Conservation (phyloP, 2,797 vertebrate species). For the Diplodus sargus region DNA sequence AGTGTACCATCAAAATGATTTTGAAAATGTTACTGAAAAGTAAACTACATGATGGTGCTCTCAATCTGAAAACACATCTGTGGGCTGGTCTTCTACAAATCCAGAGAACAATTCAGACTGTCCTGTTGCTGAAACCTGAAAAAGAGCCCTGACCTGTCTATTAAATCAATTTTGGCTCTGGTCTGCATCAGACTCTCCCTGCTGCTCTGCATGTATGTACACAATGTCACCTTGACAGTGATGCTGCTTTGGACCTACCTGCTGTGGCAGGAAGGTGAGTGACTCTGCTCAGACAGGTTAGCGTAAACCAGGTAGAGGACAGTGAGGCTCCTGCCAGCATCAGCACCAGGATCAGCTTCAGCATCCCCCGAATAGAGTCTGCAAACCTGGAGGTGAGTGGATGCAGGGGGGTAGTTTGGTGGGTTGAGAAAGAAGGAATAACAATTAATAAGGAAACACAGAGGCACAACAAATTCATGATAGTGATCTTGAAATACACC, state of each 20-base stretch:
- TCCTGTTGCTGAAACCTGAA: not conserved
- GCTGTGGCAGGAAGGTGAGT: slow-evolving; percentile 96
- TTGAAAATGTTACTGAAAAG: not conserved
- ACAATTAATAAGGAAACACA: not conserved
- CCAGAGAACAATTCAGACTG: not conserved
- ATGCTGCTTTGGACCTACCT: slow-evolving; percentile 82
- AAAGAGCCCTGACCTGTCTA: not conserved
- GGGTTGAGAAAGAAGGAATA: not conserved
- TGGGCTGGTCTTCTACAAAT: not conserved
- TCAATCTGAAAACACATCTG: not conserved
- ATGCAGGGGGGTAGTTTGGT: too few species aligned
- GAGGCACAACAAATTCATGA: not conserved
- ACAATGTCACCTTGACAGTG: slow-evolving; percentile 35
- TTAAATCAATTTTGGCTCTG: slow-evolving; percentile 2
- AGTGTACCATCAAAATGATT: not conserved
- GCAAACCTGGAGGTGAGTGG: slow-evolving; percentile 88
- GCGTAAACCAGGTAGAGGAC: slow-evolving; percentile 96
- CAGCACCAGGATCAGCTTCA: slow-evolving; percentile 96
- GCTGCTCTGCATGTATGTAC: not conserved
- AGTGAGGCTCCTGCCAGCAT: slow-evolving; percentile 95
- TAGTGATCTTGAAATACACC: not conserved
- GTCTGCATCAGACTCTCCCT: not conserved
- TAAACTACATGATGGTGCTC: too few species aligned
- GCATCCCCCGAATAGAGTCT: slow-evolving; percentile 96
- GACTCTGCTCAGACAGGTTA: slow-evolving; percentile 92